These are phyloP conservation scores for Chaenocephalus aceratus DNA, from an alignment of 2,113 vertebrate species.

Conservation along the genomic window DNA sequence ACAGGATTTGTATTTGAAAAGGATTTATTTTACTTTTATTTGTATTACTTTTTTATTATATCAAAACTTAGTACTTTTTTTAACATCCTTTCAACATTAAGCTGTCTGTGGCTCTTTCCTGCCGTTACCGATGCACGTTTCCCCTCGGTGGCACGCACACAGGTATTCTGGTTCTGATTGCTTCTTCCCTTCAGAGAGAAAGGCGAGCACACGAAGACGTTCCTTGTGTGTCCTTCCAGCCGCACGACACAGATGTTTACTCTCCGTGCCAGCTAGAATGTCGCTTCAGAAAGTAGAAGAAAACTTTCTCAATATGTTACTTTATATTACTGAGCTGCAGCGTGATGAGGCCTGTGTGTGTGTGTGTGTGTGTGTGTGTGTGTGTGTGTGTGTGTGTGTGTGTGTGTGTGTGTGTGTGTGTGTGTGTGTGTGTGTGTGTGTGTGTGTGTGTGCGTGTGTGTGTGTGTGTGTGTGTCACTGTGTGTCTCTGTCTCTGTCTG, in stretches of 20 bases:
- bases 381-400: background rate
- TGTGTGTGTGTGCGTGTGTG: background rate
- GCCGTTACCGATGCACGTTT: too few relatives aligned
- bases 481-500: too few relatives aligned
- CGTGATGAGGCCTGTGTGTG: constrained; percentile 30
- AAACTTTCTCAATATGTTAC: constrained; percentile 53
- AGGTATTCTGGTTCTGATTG: too few relatives aligned
- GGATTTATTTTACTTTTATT: too few relatives aligned
- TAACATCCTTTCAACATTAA: too few relatives aligned
- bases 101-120: too few relatives aligned
- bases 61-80: too few relatives aligned
- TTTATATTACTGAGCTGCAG: constrained; percentile 60
- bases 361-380: background rate
- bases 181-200: too few relatives aligned
- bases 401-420: background rate
- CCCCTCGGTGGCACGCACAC: too few relatives aligned
- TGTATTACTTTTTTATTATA: too few relatives aligned
- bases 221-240: constrained; percentile 2
- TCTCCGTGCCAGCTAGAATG: constrained; percentile 41
- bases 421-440: constrained; percentile 12
- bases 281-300: constrained; percentile 28
- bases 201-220: background rate
- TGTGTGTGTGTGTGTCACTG: background rate
- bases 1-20: too few relatives aligned
- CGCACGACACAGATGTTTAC: constrained; percentile 50